Evolutionary conservation across 2,113 vertebrate genomes (phyloP), one percentile per base, ranked within the genome.

Genomic region (Callorhinus ursinus): DNA sequence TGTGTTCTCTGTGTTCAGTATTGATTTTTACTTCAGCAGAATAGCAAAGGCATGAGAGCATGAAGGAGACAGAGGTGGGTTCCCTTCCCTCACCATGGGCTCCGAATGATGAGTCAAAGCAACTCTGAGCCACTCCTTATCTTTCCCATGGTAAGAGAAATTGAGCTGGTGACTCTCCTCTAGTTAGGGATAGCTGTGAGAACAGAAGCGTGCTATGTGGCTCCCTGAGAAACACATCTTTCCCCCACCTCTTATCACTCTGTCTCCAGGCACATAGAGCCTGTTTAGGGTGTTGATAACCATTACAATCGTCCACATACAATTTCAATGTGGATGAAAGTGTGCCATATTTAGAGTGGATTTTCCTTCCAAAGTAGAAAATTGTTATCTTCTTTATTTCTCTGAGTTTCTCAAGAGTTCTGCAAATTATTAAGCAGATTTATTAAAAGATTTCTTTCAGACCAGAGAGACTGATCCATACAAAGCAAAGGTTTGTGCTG

Each of bases 401-500:
- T 80, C 89, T 95, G 97, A 90, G 82, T 95, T 98, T 96, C 90
- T 95, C 85, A 21, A 84, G 79, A 98, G 92, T 98, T 98, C 92
- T 69, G 95, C 90, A 79, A 80, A 77, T 59, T 95, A 95, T 97
- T 96, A 98, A 97, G 93, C n/a, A 92, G 92, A 97, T 98, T 97
- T 96, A 98, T 92, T 90, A 95, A 97, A 98, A 97, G 1, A 53
- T 61, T 95, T 79, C 95, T 97, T 98, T 97, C 95, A 89, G 97
- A 98, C 98, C 98, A 97, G 97, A 98, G 97, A 96, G 96, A 95
- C 96, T 91, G 93, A 95, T 96, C 65, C 14, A 19, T 69, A 85
- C 26, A 98, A 98, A 94, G 98, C 97, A 98, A 98, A 95, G 97
- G 95, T 97, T 98, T 98, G 92, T 95, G 95, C 98, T 98, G 88